Conservation (phyloP, 2,888 invertebrate species). For the Cylindroiulus punctatus region DNA sequence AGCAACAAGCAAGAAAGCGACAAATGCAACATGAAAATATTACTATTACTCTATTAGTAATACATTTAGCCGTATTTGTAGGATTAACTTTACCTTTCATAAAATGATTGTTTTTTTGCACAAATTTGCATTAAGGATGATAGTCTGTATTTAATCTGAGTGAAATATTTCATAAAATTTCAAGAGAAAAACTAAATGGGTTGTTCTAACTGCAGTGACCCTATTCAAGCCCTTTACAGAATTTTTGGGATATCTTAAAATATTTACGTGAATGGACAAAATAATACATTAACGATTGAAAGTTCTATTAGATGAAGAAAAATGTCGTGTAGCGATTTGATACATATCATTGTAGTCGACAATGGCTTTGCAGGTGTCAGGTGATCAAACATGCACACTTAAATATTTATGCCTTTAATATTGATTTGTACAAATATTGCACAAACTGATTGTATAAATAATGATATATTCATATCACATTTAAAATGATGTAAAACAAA, state of each 20-base stretch:
- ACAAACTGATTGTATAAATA: background rate
- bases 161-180: background rate
- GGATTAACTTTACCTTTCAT: background rate
- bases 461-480: background rate
- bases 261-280: background rate
- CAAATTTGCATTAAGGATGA: background rate
- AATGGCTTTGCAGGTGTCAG: background rate
- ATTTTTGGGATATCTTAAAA: too few relatives aligned
- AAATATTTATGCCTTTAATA: background rate
- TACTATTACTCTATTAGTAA: conserved; percentile 7
- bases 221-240: too few relatives aligned
- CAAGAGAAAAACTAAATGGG: background rate
- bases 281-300: background rate
- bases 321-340: too few relatives aligned
- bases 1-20: background rate
- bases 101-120: conserved; percentile 29
- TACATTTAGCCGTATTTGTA: background rate
- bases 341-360: background rate
- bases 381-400: background rate
- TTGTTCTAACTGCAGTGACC: background rate
- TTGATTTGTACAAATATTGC: background rate
- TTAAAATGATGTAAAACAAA: background rate
- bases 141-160: background rate
- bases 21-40: conserved; percentile 33
- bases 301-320: too few relatives aligned